Percentiles rank a stretch among this genome's conserved stretches.
These are phyloP conservation scores for Endomychus coccineus DNA, from an alignment of 2,888 invertebrate genomes.

Conservation along the genomic window DNA sequence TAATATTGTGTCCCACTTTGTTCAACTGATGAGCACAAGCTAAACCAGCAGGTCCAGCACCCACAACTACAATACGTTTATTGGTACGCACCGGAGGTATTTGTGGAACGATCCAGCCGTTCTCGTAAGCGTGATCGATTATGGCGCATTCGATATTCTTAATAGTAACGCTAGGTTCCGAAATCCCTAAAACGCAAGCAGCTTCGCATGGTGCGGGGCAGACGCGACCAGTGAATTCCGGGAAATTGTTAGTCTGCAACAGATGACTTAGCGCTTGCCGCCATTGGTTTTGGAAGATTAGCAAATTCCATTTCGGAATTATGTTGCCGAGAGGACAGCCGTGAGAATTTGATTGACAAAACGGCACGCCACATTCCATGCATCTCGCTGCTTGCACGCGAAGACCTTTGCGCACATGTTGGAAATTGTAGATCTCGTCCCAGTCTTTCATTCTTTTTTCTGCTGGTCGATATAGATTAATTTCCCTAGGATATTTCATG, in stretches of 20 bases:
- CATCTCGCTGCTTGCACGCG: conserved; percentile 88
- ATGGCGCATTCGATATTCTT: conserved; percentile 99
- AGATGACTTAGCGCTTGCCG: conserved; percentile 86
- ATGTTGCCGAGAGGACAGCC: conserved; percentile 98
- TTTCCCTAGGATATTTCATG: conserved; percentile 91
- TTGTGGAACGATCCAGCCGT: conserved; percentile 87
- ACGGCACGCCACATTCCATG: conserved; percentile 99
- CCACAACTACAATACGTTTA: conserved; percentile 29
- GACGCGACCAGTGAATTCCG: conserved; percentile 62
- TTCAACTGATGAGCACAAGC: conserved; percentile 97
- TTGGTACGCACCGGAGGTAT: conserved; percentile 34
- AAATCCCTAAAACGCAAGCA: conserved; percentile 90
- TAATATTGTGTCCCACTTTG: conserved; percentile 93
- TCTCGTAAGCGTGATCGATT: conserved; percentile 95
- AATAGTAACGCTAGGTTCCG: conserved; percentile 94
- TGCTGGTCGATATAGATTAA: conserved; percentile 75
- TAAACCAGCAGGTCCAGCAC: conserved; percentile 72
- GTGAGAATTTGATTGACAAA: conserved; percentile 85
- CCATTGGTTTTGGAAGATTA: conserved; percentile 93
- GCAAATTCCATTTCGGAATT: conserved; percentile 98
- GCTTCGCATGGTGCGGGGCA: conserved; percentile 98
- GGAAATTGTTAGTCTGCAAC: conserved; percentile 97
- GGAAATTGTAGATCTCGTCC: conserved; percentile 92
- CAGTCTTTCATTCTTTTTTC: conserved; percentile 85
- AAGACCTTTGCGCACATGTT: conserved; percentile 81